Evolutionary conservation across 2,888 invertebrate species (phyloP), one percentile per base, ranked within the genome.

Genomic region (Dynastes grantii): DNA sequence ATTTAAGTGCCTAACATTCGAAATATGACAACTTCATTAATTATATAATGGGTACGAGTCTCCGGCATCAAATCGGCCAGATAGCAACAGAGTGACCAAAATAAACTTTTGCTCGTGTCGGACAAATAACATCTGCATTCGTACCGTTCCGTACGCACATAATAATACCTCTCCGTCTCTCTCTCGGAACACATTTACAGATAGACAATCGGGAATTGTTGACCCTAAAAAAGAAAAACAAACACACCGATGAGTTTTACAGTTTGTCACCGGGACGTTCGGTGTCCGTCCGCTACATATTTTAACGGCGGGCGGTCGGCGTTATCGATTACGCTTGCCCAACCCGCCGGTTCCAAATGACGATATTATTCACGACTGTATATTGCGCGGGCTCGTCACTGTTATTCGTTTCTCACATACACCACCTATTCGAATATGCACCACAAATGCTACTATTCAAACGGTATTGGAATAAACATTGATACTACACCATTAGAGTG

Each of bases 221-320:
- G 73, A 73, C 73, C 61, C 73, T 61, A 58, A 73, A 73, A 73
- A 58, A 73, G 16, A 73, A 40, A 55, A 53, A 71, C 58, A 37
- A 61, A 58, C 11, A 40, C 73, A 55, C 29, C 32, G 53, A 32
- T 53, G 73, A 73, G 45, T 67, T 67, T 49, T 49, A 49, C 67
- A 67, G 67, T 77, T 77, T 77, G 68, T 67, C 77, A 64, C 68
- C 68, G 77, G 55, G 77, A 65, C 65, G 76, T 55, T 61, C 61
- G 58, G 67, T 29, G 32, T 63, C 51, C 63, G 58, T 64, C 22
- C 55, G 55, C 55, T 58, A 58, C 55, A 58, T 58, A 58, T 58
- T 58, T 58, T 58, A 58, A 22, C 55, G 55, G 55, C 45, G 8
- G 45, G 45, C 45, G 45, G 45, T 8, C 45, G 45, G 73, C 37